A percentile compares a stretch with the other conserved stretches of the same genome.
Conservation (phyloP, 2,888 invertebrate genomes). For the Pogonocherus hispidulus region DNA sequence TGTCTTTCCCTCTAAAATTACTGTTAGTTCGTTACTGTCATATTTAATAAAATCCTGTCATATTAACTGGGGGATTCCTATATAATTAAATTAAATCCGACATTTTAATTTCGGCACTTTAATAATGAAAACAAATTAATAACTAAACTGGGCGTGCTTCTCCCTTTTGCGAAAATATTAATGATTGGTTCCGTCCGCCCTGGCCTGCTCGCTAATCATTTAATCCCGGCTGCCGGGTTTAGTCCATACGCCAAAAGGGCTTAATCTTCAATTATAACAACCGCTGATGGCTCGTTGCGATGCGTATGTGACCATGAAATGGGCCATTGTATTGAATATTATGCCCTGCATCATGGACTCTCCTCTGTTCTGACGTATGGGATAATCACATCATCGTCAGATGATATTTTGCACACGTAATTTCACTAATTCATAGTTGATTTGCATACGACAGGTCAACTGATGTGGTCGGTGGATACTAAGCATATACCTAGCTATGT, state of each 20-base stretch:
- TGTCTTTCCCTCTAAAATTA: no score
- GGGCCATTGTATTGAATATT: slow-evolving; percentile 38
- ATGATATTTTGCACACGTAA: background rate
- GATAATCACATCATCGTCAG: background rate
- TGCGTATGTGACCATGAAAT: slow-evolving; percentile 33
- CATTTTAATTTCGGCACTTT: slow-evolving; percentile 44
- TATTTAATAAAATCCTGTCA: slow-evolving; percentile 18
- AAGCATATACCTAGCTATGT: no score
- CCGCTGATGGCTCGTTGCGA: slow-evolving; percentile 40
- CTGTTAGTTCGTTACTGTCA: slow-evolving; percentile 15
- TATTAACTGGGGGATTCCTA: slow-evolving; percentile 14
- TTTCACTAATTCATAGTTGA: no score
- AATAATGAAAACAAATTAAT: slow-evolving; percentile 49
- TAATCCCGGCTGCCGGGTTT: slow-evolving; percentile 54
- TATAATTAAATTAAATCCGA: slow-evolving; percentile 42
- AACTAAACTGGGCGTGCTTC: slow-evolving; percentile 29
- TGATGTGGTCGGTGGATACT: no score
- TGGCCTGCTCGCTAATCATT: slow-evolving; percentile 49
- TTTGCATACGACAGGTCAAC: no score
- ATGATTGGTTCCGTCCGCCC: slow-evolving; percentile 45
- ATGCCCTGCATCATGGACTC: background rate
- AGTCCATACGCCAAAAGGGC: slow-evolving; percentile 55
- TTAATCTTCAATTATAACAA: slow-evolving; percentile 60
- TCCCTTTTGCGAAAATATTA: slow-evolving; percentile 52
- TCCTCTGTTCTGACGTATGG: background rate